These are phyloP conservation scores for Crenichthys baileyi DNA, from an alignment of 2,797 vertebrate species.

Conservation along the genomic window DNA sequence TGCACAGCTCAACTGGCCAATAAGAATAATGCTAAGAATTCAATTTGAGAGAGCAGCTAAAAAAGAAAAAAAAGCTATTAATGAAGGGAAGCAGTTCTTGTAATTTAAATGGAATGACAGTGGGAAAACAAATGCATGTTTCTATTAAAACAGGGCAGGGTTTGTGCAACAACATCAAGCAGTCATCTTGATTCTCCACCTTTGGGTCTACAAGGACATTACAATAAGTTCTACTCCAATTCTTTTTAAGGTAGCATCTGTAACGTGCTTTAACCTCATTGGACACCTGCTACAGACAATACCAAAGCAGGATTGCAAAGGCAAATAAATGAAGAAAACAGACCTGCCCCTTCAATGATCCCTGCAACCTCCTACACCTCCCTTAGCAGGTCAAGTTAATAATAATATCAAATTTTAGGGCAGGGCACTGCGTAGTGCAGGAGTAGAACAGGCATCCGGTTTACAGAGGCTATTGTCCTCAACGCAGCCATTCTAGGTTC, in stretches of 20 bases:
- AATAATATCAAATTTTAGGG: too few species aligned
- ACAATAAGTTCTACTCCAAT: background rate
- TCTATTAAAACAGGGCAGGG: background rate
- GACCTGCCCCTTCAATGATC: background rate
- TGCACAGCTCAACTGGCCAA: background rate
- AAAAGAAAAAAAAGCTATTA: background rate
- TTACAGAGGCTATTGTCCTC: too few species aligned
- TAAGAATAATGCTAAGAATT: background rate
- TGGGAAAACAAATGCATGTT: background rate
- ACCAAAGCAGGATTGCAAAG: constrained; percentile 35
- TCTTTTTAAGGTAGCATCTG: constrained; percentile 2
- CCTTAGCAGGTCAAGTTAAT: too few species aligned
- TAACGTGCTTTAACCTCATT: background rate
- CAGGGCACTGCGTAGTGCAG: too few species aligned
- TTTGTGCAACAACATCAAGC: background rate
- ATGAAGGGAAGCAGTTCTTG: background rate
- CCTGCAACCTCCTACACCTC: too few species aligned
- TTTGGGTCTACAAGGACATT: background rate
- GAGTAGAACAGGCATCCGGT: too few species aligned
- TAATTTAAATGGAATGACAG: background rate
- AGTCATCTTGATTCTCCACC: background rate
- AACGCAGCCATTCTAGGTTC: too few species aligned
- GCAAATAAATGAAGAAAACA: constrained; percentile 28
- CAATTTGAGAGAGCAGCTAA: background rate
- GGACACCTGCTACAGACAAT: constrained; percentile 24